A percentile compares a stretch with the other conserved stretches of the same genome.
phyloP scores from a whole-genome alignment of 37 sponge, comb jelly and placozoan species.

The Hexactinellida sp. region DNA sequence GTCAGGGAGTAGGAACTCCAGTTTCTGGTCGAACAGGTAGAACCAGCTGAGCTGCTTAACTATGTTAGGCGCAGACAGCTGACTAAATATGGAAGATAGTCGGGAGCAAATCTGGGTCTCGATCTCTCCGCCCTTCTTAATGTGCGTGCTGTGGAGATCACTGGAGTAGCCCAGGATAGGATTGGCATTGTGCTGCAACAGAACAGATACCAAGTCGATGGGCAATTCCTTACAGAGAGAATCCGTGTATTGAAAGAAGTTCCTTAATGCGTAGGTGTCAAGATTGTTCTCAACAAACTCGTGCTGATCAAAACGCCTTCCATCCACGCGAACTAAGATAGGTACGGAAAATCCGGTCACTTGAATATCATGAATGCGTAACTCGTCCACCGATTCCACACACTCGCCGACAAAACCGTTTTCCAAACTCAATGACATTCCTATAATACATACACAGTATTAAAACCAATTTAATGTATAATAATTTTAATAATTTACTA shows the following conservation, averaged over 20 bases:
- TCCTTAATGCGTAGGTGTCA: background rate
- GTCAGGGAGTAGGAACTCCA: background rate
- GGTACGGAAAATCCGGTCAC: background rate
- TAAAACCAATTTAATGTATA: no score
- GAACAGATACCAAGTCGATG: background rate
- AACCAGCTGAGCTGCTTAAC: slow-evolving; percentile 1
- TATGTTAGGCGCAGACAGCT: background rate
- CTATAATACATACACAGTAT: no score
- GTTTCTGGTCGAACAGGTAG: background rate
- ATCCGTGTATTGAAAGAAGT: background rate
- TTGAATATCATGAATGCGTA: background rate
- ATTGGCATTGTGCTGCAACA: background rate
- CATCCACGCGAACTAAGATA: background rate
- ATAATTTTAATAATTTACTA: no score
- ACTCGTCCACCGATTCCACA: background rate
- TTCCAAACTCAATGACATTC: no score
- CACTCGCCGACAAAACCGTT: no score
- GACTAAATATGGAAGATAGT: background rate
- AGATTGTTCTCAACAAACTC: background rate
- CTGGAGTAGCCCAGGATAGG: background rate
- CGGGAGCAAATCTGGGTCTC: background rate
- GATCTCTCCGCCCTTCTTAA: background rate
- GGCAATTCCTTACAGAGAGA: background rate
- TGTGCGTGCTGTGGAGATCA: background rate
- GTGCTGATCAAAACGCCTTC: background rate